Conservation (phyloP, 2,113 vertebrate genomes). For the Trochalopteron elliotii region DNA sequence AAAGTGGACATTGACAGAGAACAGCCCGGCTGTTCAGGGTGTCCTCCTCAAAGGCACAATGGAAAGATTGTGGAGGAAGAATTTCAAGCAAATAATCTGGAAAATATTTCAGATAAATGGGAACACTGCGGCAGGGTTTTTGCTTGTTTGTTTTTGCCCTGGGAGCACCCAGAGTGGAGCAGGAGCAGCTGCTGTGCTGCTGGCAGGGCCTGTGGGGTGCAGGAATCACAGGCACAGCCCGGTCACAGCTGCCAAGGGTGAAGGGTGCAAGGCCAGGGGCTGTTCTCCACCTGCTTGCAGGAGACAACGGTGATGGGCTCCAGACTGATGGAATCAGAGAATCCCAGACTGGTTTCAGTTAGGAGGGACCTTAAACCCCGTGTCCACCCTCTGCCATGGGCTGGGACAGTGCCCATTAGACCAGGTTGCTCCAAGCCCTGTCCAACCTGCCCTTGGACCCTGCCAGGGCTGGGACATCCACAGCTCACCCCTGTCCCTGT, state of each 20-base stretch:
- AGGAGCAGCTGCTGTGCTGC: neutral
- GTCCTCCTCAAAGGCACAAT: conserved; percentile 73
- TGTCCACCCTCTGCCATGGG: neutral
- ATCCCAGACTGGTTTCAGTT: too few relatives aligned
- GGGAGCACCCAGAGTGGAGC: neutral
- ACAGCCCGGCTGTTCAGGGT: conserved; percentile 54
- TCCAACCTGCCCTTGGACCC: neutral
- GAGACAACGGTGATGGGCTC: accelerated
- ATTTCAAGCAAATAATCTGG: conserved; percentile 77
- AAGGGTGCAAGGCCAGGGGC: neutral
- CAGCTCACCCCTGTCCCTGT: accelerated
- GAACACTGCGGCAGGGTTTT: neutral
- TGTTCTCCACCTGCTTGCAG: neutral
- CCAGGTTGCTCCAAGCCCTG: accelerated
- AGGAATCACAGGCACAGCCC: accelerated
- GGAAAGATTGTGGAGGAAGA: conserved; percentile 74
- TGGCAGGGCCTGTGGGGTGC: neutral
- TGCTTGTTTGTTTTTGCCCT: neutral
- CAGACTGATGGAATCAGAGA: too few relatives aligned
- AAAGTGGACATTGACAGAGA: conserved; percentile 84
- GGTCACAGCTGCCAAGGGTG: neutral
- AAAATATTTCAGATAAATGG: conserved; percentile 82
- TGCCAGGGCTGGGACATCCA: neutral
- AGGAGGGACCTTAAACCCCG: neutral
- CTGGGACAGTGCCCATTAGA: neutral